Base-by-base conservation (phyloP, 2,113 vertebrate species). In the Rhodinocichla rosea region DNA sequence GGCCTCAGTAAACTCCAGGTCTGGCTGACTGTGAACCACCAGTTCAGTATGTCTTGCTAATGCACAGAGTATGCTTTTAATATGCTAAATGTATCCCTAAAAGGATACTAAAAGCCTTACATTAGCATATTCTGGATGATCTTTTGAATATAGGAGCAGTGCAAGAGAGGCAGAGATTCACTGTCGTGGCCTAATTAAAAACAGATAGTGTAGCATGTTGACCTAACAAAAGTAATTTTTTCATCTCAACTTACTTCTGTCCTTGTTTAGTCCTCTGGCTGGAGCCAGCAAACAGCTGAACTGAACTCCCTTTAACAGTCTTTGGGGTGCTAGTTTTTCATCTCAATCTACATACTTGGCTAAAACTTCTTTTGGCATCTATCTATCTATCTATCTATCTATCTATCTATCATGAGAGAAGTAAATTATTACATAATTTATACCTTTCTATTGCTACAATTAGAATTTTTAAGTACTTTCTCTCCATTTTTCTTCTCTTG, bases 31-130 rank as follows among this genome's bases (percentile, higher is more conserved):
- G 44, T 87, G 88, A 87, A 95, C 83, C 69, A 76, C 40, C 64
- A 63, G 30, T 44, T 67, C 40, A 37, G 56, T 56, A 42, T 17
- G 92, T 53, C 73, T 81, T 78, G 76, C 65, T 92, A 90, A 95
- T 90, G 76, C 73, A 69, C 76, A 64, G 57, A 92, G 47, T 50
- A 64, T 49, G 83, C 80, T 95, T 96, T 96, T 93, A 96, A 89
- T 90, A 90, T 86, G 80, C 90, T 78, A 97, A 94, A 94, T 89
- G 44, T 71, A 89, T 64, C 87, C 77, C 65, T 95, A 84, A 94
- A 96, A 96, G 88, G 92, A 92, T 82, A 82, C 83, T 94, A 94
- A 94, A 96, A 96, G 94, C 93, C 37, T 81, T 8, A 7, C n/a
- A 93, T 97, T 93, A 88, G 69, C 95, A 94, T 95, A 92, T 71